phyloP scores from a whole-genome alignment of 2,888 invertebrate species.

The Drosophila phalerata region DNA sequence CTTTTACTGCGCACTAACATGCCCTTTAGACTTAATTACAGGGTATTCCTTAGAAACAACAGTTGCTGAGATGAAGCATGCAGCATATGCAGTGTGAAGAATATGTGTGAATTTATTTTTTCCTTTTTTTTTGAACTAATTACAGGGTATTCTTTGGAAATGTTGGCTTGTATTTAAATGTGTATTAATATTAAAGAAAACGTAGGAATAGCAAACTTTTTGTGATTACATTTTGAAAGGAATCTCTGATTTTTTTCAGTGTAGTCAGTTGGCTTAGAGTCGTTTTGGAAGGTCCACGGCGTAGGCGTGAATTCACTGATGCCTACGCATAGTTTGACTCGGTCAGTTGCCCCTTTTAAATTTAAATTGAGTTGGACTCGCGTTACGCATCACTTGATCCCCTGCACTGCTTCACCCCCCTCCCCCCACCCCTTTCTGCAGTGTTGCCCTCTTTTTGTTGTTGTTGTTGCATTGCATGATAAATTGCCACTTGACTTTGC shows the following conservation, averaged over 20 bases:
- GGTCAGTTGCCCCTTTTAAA: constrained; percentile 42
- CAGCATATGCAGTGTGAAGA: too few relatives aligned
- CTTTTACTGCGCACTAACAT: too few relatives aligned
- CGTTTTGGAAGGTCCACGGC: constrained; percentile 13
- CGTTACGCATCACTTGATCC: constrained; percentile 67
- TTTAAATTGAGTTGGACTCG: constrained; percentile 61
- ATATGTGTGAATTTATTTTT: too few relatives aligned
- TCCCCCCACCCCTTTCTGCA: constrained; percentile 4
- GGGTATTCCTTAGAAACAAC: background rate
- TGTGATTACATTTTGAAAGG: too few relatives aligned
- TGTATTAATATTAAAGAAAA: too few relatives aligned
- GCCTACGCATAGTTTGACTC: constrained; percentile 46
- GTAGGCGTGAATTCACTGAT: constrained; percentile 64
- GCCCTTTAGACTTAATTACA: background rate
- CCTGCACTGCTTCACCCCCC: constrained; percentile 1
- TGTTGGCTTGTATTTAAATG: too few relatives aligned
- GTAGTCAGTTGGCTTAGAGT: constrained; percentile 6
- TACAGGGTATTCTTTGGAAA: too few relatives aligned
- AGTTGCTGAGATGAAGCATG: too few relatives aligned
- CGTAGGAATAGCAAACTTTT: too few relatives aligned
- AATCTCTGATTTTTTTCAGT: too few relatives aligned
- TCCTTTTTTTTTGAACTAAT: too few relatives aligned
- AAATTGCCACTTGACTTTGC: constrained; percentile 82
- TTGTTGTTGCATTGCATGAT: constrained; percentile 64
- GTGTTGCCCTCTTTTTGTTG: constrained; percentile 1